Conservation (phyloP, 2,797 vertebrate species). For the Acridotheres tristis region DNA sequence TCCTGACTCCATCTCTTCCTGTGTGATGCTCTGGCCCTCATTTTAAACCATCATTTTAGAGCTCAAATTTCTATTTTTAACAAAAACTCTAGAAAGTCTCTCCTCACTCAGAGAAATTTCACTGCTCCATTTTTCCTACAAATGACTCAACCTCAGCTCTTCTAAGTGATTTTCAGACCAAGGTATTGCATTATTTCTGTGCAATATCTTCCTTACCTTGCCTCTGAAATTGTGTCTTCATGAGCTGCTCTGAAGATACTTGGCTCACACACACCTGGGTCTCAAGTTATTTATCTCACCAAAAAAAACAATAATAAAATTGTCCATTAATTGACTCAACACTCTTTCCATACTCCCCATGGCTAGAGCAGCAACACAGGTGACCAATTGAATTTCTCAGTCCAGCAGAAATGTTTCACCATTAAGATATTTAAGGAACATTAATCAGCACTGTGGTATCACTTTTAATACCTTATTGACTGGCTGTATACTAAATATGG, state of each 20-base stretch:
- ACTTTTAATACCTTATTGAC: not conserved
- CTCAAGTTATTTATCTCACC: not conserved
- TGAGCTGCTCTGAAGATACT: not conserved
- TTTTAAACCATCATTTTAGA: not conserved
- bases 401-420: not conserved
- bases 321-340: not conserved
- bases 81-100: accelerated
- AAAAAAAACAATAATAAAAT: not conserved
- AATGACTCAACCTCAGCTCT: not conserved
- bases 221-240: not conserved
- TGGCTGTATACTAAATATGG: not conserved
- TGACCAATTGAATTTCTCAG: not conserved
- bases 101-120: too few species aligned
- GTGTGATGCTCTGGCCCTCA: accelerated
- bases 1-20: not conserved
- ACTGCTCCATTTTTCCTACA: not conserved
- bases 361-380: not conserved
- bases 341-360: not conserved
- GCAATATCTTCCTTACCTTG: not conserved
- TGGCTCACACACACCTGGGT: not conserved
- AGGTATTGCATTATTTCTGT: not conserved
- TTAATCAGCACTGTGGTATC: not conserved
- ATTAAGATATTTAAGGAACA: not conserved
- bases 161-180: not conserved
- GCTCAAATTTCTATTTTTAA: not conserved